These are phyloP conservation scores for Dendrolimus houi DNA, from an alignment of 2,888 invertebrate genomes.

Conservation along the genomic window DNA sequence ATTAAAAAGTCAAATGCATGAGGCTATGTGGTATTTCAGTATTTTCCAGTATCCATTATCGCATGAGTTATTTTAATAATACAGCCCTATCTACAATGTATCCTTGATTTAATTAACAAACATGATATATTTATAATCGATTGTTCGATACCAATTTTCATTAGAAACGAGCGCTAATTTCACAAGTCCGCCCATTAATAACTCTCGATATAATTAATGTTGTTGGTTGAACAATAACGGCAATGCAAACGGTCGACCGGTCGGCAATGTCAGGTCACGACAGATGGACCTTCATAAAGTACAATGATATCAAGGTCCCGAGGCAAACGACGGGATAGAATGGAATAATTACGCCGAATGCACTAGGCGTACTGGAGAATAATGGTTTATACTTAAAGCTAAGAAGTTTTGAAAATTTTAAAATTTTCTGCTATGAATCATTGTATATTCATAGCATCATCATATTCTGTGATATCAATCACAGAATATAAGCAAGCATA, in stretches of 20 bases:
- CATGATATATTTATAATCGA: background rate
- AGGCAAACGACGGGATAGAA: conserved; percentile 43
- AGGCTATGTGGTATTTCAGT: too few relatives aligned
- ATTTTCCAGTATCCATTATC: background rate
- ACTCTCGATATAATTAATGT: conserved; percentile 24
- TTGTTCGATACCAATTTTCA: conserved; percentile 10
- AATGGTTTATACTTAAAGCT: too few relatives aligned
- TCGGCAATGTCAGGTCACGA: conserved; percentile 31
- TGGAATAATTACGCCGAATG: conserved; percentile 16
- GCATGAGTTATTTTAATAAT: background rate
- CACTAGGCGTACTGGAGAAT: too few relatives aligned
- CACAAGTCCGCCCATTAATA: conserved; percentile 3
- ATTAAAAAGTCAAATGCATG: too few relatives aligned
- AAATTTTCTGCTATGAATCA: too few relatives aligned
- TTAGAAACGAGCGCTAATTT: conserved; percentile 8
- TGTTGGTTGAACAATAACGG: conserved; percentile 22
- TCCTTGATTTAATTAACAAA: background rate
- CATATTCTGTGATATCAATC: too few relatives aligned
- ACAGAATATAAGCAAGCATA: too few relatives aligned
- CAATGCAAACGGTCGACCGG: conserved; percentile 36
- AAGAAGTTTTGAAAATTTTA: too few relatives aligned
- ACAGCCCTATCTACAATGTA: background rate
- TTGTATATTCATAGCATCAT: too few relatives aligned
- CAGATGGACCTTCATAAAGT: conserved; percentile 33
- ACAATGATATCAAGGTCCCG: conserved; percentile 29